These are phyloP conservation scores for Drosophila crucigera DNA, from an alignment of 2,888 invertebrate genomes.

Conservation along the genomic window DNA sequence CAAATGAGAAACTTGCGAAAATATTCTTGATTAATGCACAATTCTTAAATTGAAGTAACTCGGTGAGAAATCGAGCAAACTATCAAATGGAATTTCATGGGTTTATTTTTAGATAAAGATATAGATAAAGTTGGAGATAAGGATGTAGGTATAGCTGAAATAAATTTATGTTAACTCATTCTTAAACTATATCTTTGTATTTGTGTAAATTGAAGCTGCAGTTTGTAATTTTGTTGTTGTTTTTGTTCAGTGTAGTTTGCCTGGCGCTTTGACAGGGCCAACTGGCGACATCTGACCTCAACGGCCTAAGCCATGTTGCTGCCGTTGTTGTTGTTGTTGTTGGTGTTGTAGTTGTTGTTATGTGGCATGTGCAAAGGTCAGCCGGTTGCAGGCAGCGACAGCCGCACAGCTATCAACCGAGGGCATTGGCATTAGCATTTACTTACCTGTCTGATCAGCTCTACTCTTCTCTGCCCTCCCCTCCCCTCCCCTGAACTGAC, in stretches of 20 bases:
- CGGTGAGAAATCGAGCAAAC: neutral
- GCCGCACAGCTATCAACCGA: conserved; percentile 22
- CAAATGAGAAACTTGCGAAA: neutral
- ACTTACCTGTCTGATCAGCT: conserved; percentile 46
- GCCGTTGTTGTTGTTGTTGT: conserved; percentile 25
- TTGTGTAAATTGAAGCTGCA: too few relatives aligned
- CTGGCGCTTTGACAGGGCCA: conserved; percentile 39
- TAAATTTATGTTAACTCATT: too few relatives aligned
- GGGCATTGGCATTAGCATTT: conserved; percentile 63
- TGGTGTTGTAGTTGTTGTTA: conserved; percentile 19
- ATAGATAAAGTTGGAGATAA: neutral
- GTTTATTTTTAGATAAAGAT: neutral
- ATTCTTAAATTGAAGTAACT: neutral
- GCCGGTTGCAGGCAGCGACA: conserved; percentile 64
- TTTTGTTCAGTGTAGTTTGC: conserved; percentile 11
- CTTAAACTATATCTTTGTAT: too few relatives aligned
- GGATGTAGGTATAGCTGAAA: neutral
- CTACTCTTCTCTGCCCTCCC: neutral
- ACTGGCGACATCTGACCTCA: conserved; percentile 56
- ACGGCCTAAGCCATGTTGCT: conserved; percentile 26
- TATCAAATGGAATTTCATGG: too few relatives aligned
- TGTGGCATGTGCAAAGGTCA: conserved; percentile 80
- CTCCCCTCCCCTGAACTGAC: neutral
- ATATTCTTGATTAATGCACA: neutral
- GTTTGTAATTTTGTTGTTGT: neutral